Percentiles rank a stretch among this genome's conserved stretches.
phyloP scores from a whole-genome alignment of 1,140 invertebrate genomes.

The Oscheius sp. region DNA sequence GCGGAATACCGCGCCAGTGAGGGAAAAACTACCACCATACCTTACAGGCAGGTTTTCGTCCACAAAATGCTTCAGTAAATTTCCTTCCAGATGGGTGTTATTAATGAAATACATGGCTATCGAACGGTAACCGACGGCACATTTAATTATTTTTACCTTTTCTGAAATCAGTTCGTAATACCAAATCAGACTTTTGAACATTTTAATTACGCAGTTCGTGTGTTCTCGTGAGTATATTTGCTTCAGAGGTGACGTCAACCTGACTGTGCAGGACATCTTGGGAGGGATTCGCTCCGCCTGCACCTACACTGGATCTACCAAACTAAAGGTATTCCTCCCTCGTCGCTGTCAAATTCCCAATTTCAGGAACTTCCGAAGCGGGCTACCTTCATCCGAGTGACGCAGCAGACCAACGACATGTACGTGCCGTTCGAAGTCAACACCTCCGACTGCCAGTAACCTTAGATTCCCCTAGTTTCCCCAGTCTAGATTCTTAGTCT shows the following conservation, averaged over 20 bases:
- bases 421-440: slow-evolving; percentile 62
- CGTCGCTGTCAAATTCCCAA: slow-evolving; percentile 1
- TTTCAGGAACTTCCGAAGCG: slow-evolving; percentile 70
- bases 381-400: slow-evolving; percentile 87
- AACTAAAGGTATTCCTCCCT: slow-evolving; percentile 69
- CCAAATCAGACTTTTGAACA: too few relatives aligned
- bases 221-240: not conserved
- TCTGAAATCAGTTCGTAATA: too few relatives aligned
- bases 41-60: slow-evolving; percentile 67
- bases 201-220: not conserved
- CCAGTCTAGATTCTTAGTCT: too few relatives aligned
- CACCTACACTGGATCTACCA: slow-evolving; percentile 83
- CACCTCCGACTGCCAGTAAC: too few relatives aligned
- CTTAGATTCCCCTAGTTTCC: too few relatives aligned
- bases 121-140: too few relatives aligned
- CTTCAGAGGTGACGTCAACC: slow-evolving; percentile 73
- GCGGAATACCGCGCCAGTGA: slow-evolving; percentile 75
- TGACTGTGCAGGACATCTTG: slow-evolving; percentile 79
- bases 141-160: too few relatives aligned
- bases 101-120: too few relatives aligned
- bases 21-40: slow-evolving; percentile 88
- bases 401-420: slow-evolving; percentile 81
- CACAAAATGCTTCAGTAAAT: too few relatives aligned
- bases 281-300: slow-evolving; percentile 86
- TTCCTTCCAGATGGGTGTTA: too few relatives aligned